These are phyloP conservation scores for Zaprionus ghesquierei DNA, from an alignment of 1,140 invertebrate species.

Conservation along the genomic window DNA sequence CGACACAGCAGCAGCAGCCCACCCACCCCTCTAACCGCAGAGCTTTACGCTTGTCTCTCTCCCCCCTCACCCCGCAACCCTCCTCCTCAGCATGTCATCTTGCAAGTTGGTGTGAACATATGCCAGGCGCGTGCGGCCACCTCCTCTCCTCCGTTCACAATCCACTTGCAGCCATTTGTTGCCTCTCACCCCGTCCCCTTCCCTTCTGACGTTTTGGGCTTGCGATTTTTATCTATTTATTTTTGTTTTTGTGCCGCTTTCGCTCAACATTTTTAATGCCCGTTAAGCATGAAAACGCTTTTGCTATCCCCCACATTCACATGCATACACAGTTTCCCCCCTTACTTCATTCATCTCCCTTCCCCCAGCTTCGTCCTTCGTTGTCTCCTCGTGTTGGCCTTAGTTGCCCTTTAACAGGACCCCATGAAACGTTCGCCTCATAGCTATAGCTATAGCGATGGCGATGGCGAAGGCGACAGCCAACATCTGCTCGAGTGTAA, in stretches of 20 bases:
- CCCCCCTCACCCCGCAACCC: neutral
- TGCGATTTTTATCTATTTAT: conserved; percentile 56
- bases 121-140: conserved; percentile 72
- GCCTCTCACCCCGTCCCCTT: neutral
- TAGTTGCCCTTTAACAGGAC: conserved; percentile 67
- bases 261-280: conserved; percentile 76
- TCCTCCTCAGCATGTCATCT: conserved; percentile 8
- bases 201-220: conserved; percentile 12
- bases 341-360: neutral
- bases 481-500: conserved; percentile 73
- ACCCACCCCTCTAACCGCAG: conserved; percentile 10
- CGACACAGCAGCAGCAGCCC: conserved; percentile 32
- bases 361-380: neutral
- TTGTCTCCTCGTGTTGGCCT: conserved; percentile 27
- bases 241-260: conserved; percentile 51
- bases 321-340: neutral
- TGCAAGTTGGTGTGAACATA: conserved; percentile 81
- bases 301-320: conserved; percentile 40
- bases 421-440: conserved; percentile 14
- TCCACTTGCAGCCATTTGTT: conserved; percentile 34
- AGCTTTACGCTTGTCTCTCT: conserved; percentile 35
- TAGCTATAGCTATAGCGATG: no score
- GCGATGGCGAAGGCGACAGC: conserved; percentile 46
- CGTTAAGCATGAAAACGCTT: conserved; percentile 80
- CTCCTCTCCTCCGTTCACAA: neutral